Base-by-base conservation (phyloP, 2,797 vertebrate genomes). In the Pseudocheirus occidentalis region DNA sequence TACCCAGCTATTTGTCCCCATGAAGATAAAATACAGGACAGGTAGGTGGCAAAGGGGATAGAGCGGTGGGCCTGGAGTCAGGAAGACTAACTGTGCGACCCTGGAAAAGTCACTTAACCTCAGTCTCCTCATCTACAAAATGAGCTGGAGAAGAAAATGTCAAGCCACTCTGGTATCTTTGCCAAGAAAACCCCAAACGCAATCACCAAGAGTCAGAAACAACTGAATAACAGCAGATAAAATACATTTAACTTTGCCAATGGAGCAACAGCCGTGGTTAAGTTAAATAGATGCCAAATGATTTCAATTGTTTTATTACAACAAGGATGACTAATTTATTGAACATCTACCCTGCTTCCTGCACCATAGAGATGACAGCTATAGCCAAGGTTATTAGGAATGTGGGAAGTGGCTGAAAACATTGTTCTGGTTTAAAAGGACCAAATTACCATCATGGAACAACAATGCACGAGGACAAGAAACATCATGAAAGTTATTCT, bases 181-280 rank as follows among this genome's bases (percentile, higher is more conserved):
- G 29, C 58, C 58, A 59, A 59, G 27, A 58, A 58, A 58, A 58
- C 27, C 57, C 57, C 57, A 58, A 58, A 58, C 29, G 9, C 9
- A 29, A 28, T 29, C 28, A 58, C 57, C 7, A 59, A 59, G 10
- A 31, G 28, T 59, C 58, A 59, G 29, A 59, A 59, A 62, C 59
- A 62, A 34, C 31, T 14, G 31, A 62, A 34, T n/a, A 73, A 81
- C 7, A 73, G 13, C 24, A 93, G 57, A 91, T n/a, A 90, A 92
- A 90, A 55, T 16, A 46, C 0, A 31, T n/a, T 92, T 92, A 50
- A 87, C 89, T 94, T n/a, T 55, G 40, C 34, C 21, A 40, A 46
- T 4, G 7, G 5, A 87, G 87, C 27, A 58, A 55, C 46, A 91
- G 87, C 40, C n/a, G 11, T 0, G 0, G 0, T 40, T 31, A 0